Base-by-base conservation (phyloP, 2,797 vertebrate genomes). In the Sebastes hubbsi region DNA sequence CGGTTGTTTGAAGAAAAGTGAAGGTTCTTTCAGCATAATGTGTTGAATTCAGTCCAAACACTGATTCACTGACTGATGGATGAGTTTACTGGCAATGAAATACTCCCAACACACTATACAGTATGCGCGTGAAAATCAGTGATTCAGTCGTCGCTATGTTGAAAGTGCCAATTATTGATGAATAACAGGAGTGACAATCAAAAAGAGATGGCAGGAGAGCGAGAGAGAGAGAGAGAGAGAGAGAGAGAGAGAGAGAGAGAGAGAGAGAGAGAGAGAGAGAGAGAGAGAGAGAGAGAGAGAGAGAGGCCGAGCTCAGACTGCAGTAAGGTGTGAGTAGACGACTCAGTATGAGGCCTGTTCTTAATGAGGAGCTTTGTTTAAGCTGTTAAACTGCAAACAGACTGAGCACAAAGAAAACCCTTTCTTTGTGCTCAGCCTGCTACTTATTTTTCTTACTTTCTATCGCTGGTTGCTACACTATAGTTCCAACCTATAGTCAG, bases 321-420 rank as follows among this genome's bases (percentile, higher is more conserved):
- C 77, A 79, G 67, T 5, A 61, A 92, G 89, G 90, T 88, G 91
- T 79, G 76, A 92, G 87, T 6, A 89, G 89, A 89, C 77, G 32
- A 73, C 87, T 80, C 86, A 34, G 81, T 87, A 86, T 89, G 92
- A 90, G 89, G 88, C 77, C 87, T 77, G 77, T 20, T 80, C 75
- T 82, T 92, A 91, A 93, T 87, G 87, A 93, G 88, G 78, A 89
- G 77, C 82, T 87, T 87, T 93, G 88, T 91, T 91, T 81, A 86
- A 90, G 83, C 81, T 24, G 24, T 24, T 24, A 24, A 24, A 24
- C 24, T 24, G 24, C 82, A 86, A 89, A 83, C 86, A 87, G 76
- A 20, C 72, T 54, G 38, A 81, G 73, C 85, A 89, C 81, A 88
- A 84, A 86, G 72, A 83, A 72, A 72, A 72, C 4, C 18, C 29